A percentile compares a stretch with the other conserved stretches of the same genome.
phyloP scores from a whole-genome alignment of 2,113 vertebrate genomes.

The Centropristis striata region DNA sequence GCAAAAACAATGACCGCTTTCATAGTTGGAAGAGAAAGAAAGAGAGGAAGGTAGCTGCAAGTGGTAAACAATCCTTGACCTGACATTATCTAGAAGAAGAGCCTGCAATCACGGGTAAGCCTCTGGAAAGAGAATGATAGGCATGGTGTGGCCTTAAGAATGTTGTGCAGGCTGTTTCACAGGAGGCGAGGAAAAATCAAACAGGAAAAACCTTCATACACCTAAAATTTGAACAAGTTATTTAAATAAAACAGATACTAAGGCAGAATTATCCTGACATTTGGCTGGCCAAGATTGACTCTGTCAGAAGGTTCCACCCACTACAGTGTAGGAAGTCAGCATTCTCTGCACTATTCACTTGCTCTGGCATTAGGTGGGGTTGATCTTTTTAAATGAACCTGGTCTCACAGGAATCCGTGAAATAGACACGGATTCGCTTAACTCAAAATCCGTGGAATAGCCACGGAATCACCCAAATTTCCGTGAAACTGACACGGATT shows the following conservation, averaged over 20 bases:
- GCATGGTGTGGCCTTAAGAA: constrained; percentile 9
- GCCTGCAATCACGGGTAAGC: constrained; percentile 40
- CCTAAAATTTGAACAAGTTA: not conserved
- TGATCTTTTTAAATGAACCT: too few relatives aligned
- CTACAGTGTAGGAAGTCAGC: not conserved
- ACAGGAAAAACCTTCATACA: not conserved
- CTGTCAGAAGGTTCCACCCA: not conserved
- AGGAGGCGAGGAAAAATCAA: not conserved
- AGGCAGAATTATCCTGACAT: not conserved
- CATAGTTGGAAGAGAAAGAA: constrained; percentile 27
- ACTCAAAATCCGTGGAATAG: too few relatives aligned
- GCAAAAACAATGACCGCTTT: constrained; percentile 15
- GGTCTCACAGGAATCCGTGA: too few relatives aligned
- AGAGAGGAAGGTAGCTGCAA: constrained; percentile 34
- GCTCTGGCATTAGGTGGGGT: not conserved
- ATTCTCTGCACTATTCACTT: not conserved
- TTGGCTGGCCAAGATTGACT: not conserved
- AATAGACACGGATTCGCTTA: too few relatives aligned
- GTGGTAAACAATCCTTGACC: constrained; percentile 61
- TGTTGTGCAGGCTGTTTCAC: constrained; percentile 6
- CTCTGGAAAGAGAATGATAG: constrained; percentile 11
- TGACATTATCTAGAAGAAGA: constrained; percentile 40
- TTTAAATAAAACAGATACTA: not conserved
- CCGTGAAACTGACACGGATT: too few relatives aligned
- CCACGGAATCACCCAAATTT: too few relatives aligned